phyloP scores from a whole-genome alignment of 92 coral and sea anemone species.

The Galaxea fascicularis region DNA sequence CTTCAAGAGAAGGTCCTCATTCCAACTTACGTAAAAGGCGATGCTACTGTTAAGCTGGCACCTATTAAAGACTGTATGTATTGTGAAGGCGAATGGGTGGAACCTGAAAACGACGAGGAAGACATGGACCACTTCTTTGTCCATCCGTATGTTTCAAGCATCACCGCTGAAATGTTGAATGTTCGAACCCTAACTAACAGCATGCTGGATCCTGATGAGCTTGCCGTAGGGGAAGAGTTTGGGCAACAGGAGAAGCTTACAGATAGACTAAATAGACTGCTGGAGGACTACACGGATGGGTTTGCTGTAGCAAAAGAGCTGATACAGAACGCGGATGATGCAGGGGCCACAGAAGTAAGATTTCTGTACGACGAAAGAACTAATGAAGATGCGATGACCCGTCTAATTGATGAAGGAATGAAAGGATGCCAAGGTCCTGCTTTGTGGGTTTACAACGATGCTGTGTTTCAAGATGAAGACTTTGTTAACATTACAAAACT shows the following conservation, averaged over 20 bases:
- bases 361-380: conserved; percentile 79
- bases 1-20: conserved; percentile 9
- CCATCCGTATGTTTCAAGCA: conserved; percentile 42
- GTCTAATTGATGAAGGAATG: conserved; percentile 63
- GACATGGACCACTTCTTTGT: conserved; percentile 36
- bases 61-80: conserved; percentile 47
- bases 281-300: conserved; percentile 93
- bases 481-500: conserved; percentile 69
- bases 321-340: conserved; percentile 93
- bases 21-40: conserved; percentile 37
- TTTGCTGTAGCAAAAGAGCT: conserved; percentile 90
- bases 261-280: conserved; percentile 71
- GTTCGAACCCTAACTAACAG: conserved; percentile 46
- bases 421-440: conserved; percentile 77
- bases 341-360: conserved; percentile 85
- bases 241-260: conserved; percentile 80
- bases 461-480: conserved; percentile 61
- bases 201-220: conserved; percentile 39
- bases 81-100: conserved; percentile 52
- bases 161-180: conserved; percentile 36
- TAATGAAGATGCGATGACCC: conserved; percentile 58
- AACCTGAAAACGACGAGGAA: conserved; percentile 4
- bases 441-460: conserved; percentile 76
- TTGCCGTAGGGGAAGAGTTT: conserved; percentile 47
- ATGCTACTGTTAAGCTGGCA: conserved; percentile 23